Percentiles rank a stretch among this genome's conserved stretches.
Evolutionary conservation across 2,888 invertebrate genomes (phyloP).

Genomic region (Xylocampa areola): DNA sequence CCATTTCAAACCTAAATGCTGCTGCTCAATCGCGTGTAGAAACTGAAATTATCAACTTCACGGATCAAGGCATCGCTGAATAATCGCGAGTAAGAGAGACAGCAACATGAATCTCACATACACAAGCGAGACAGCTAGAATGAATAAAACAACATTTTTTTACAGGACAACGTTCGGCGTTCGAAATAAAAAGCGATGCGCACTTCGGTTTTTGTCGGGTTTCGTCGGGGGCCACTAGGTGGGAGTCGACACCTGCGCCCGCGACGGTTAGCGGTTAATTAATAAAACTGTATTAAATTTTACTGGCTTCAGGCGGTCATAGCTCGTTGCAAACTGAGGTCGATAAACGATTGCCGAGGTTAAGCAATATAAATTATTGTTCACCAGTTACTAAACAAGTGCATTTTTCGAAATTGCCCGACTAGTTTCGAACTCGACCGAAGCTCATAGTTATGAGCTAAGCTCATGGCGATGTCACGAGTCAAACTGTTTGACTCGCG

Average conservation of each 20-base stretch:
- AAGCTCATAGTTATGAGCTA: too few relatives aligned
- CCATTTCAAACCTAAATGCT: constrained; percentile 18
- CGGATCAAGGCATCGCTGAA: constrained; percentile 48
- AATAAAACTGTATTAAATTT: constrained; percentile 23
- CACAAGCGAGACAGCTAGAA: constrained; percentile 19
- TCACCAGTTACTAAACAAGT: too few relatives aligned
- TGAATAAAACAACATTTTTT: constrained; percentile 44
- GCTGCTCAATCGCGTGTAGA: constrained; percentile 28
- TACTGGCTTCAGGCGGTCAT: constrained; percentile 15
- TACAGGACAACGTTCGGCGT: constrained; percentile 43
- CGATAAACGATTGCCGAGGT: too few relatives aligned
- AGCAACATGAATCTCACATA: constrained; percentile 3
- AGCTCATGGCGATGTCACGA: too few relatives aligned
- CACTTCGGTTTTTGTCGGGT: constrained; percentile 56
- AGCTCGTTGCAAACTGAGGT: too few relatives aligned
- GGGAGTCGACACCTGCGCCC: constrained; percentile 46
- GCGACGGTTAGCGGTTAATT: constrained; percentile 42
- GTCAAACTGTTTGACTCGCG: too few relatives aligned
- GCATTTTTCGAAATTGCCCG: too few relatives aligned
- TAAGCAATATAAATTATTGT: too few relatives aligned
- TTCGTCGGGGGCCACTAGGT: constrained; percentile 49
- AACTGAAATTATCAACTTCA: constrained; percentile 53
- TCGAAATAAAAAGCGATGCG: constrained; percentile 48
- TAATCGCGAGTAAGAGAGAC: constrained; percentile 17
- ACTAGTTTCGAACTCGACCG: too few relatives aligned